A percentile compares a stretch with the other conserved stretches of the same genome.
These are phyloP conservation scores for Tipula unca DNA, from an alignment of 2,888 invertebrate species.

Conservation along the genomic window DNA sequence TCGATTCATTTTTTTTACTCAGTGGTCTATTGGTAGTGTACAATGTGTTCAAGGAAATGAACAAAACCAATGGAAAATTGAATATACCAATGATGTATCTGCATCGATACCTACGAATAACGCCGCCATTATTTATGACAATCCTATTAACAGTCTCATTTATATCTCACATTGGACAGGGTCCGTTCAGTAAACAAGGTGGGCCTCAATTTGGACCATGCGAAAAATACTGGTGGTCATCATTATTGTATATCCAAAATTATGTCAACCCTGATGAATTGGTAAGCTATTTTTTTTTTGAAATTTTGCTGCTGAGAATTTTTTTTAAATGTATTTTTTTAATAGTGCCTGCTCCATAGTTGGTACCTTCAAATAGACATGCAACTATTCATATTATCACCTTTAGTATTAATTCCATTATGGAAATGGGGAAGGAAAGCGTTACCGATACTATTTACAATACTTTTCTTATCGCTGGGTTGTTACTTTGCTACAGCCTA, in stretches of 20 bases:
- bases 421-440: constrained; percentile 32
- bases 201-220: constrained; percentile 26
- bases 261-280: constrained; percentile 28
- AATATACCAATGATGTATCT: constrained; percentile 39
- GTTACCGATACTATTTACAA: constrained; percentile 27
- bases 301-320: too few species aligned
- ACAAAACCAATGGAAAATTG: constrained; percentile 33
- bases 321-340: background rate
- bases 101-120: constrained; percentile 44
- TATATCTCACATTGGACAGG: constrained; percentile 44
- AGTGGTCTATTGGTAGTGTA: constrained; percentile 47
- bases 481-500: background rate
- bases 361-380: constrained; percentile 54
- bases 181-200: constrained; percentile 46
- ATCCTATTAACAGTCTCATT: constrained; percentile 45
- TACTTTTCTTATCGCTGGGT: constrained; percentile 30
- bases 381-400: constrained; percentile 49
- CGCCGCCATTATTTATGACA: constrained; percentile 46
- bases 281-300: constrained; percentile 24
- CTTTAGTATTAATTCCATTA: constrained; percentile 46
- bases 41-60: constrained; percentile 29
- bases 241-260: constrained; percentile 37
- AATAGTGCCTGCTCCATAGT: constrained; percentile 46
- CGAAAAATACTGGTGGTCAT: constrained; percentile 34
- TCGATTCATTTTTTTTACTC: constrained; percentile 53